phyloP scores from a whole-genome alignment of 1,140 invertebrate genomes.

The Drosophila baimaii region DNA sequence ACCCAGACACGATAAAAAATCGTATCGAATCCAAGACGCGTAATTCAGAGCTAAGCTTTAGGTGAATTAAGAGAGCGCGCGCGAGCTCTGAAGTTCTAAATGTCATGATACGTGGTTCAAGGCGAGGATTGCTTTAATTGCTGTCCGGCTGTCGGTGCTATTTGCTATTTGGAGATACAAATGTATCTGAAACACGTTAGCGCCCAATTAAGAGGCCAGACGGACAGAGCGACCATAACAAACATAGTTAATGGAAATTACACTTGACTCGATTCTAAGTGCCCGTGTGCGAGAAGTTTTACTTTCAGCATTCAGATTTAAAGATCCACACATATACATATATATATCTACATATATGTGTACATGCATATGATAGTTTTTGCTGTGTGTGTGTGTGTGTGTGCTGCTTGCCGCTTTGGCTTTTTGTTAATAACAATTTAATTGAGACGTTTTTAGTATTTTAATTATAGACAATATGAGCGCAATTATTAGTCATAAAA shows the following conservation, averaged over 20 bases:
- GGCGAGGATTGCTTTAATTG: constrained; percentile 72
- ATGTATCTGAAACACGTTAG: constrained; percentile 81
- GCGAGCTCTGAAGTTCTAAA: constrained; percentile 69
- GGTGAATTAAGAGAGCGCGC: constrained; percentile 32
- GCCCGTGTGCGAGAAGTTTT: constrained; percentile 44
- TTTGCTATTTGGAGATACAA: constrained; percentile 69
- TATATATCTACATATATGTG: constrained; percentile 10
- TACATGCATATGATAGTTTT: constrained; percentile 42
- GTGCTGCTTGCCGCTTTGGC: constrained; percentile 59
- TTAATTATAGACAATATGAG: constrained; percentile 80
- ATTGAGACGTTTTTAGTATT: constrained; percentile 79
- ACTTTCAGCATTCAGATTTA: constrained; percentile 54
- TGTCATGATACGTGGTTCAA: constrained; percentile 73
- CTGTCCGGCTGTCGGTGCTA: constrained; percentile 34
- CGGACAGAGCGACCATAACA: constrained; percentile 67
- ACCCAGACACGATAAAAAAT: constrained; percentile 1
- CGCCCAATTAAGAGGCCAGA: constrained; percentile 76
- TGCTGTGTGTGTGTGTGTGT: constrained; percentile 53
- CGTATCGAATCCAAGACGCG: constrained; percentile 19
- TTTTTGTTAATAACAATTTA: constrained; percentile 80
- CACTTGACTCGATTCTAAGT: constrained; percentile 71
- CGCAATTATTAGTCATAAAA: constrained; percentile 80
- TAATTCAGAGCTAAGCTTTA: constrained; percentile 23
- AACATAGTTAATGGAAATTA: constrained; percentile 79
- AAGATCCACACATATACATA: constrained; percentile 15